A percentile compares a stretch with the other conserved stretches of the same genome.
phyloP scores from a whole-genome alignment of 2,113 vertebrate species.

The Perca schrenkii region DNA sequence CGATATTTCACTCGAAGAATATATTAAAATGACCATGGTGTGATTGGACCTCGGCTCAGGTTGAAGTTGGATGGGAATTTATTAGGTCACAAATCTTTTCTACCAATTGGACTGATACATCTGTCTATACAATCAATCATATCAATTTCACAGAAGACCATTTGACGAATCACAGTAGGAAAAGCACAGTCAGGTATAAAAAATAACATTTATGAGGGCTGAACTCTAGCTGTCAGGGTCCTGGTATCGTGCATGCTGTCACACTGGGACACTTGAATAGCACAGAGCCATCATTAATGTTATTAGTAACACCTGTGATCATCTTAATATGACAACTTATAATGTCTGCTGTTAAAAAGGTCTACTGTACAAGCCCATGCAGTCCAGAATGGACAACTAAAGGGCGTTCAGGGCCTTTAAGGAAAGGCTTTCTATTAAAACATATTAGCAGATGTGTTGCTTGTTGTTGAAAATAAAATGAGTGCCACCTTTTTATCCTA shows the following conservation, averaged over 20 bases:
- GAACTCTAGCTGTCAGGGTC: background rate
- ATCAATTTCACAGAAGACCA: too few relatives aligned
- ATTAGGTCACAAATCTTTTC: too few relatives aligned
- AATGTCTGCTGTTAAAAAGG: background rate
- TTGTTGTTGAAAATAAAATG: background rate
- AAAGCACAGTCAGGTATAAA: too few relatives aligned
- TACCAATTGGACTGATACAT: too few relatives aligned
- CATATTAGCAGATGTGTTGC: background rate
- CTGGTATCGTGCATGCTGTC: background rate
- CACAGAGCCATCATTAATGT: too few relatives aligned
- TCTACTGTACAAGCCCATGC: background rate
- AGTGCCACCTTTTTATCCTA: background rate
- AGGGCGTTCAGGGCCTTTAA: background rate
- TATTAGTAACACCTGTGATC: background rate
- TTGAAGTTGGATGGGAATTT: too few relatives aligned
- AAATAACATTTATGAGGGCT: background rate
- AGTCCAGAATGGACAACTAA: background rate
- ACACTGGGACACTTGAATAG: background rate
- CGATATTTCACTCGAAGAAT: too few relatives aligned
- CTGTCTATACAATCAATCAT: too few relatives aligned
- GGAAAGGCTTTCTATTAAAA: background rate
- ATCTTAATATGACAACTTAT: background rate
- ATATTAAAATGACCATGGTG: too few relatives aligned
- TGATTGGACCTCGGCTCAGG: too few relatives aligned
- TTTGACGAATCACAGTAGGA: too few relatives aligned